Evolutionary conservation across 2,888 invertebrate species (phyloP).

Genomic region (Rapana venosa): DNA sequence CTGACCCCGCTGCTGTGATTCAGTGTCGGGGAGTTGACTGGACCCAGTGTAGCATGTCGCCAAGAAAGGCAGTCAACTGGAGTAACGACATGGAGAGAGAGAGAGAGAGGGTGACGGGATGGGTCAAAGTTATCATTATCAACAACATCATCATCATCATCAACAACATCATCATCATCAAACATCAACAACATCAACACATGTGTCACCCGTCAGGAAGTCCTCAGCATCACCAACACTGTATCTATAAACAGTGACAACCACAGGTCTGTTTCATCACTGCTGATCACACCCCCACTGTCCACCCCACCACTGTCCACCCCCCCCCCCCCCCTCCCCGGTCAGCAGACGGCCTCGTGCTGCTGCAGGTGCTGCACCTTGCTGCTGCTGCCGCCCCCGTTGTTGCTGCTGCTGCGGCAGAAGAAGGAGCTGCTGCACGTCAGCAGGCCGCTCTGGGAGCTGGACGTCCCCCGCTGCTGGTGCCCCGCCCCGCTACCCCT

Average conservation of each 20-base stretch:
- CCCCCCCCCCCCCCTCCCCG: background rate
- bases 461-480: constrained; percentile 9
- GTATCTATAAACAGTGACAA: no score
- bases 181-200: no score
- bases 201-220: no score
- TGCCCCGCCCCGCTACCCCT: background rate
- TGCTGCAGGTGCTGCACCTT: constrained; percentile 28
- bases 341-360: constrained; percentile 52
- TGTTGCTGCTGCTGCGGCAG: constrained; percentile 44
- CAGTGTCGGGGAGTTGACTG: no score
- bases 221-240: no score
- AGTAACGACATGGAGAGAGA: no score
- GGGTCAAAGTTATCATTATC: background rate
- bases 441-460: constrained; percentile 22
- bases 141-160: background rate
- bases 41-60: no score
- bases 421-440: constrained; percentile 33
- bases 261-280: no score
- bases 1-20: no score
- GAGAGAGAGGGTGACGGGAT: no score
- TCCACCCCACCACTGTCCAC: background rate
- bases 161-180: background rate
- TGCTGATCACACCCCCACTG: background rate
- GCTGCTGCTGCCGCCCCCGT: constrained; percentile 43
- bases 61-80: no score